These are phyloP conservation scores for Sceloporus tristichus DNA, from an alignment of 2,113 vertebrate genomes.

Conservation along the genomic window DNA sequence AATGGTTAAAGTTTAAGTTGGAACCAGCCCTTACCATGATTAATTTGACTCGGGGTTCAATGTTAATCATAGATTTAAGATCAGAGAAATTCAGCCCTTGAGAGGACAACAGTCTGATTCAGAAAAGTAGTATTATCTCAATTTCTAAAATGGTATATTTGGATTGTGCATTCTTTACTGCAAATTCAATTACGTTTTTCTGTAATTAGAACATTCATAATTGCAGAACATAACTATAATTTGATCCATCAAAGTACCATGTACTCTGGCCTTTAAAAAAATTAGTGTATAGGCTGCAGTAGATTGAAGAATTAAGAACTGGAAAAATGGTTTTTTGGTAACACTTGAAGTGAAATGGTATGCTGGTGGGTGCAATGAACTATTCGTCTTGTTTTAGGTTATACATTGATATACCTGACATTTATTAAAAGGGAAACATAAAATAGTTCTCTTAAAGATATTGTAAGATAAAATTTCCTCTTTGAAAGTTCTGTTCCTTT, in stretches of 20 bases:
- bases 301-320: slow-evolving; percentile 2
- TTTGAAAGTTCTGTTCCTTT: not conserved
- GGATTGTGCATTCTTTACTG: not conserved
- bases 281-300: not conserved
- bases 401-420: not conserved
- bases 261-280: not conserved
- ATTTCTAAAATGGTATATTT: not conserved
- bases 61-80: not conserved
- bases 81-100: not conserved
- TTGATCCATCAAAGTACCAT: not conserved
- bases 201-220: not conserved
- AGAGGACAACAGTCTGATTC: not conserved
- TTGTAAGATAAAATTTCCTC: not conserved
- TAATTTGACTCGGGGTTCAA: too few species aligned
- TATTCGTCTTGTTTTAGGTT: not conserved
- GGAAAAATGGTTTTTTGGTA: not conserved
- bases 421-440: not conserved
- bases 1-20: not conserved
- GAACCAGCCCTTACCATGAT: not conserved
- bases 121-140: not conserved
- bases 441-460: not conserved
- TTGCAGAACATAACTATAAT: not conserved
- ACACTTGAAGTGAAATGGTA: not conserved
- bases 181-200: not conserved
- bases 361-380: not conserved